Percentiles rank a stretch among this genome's conserved stretches.
These are phyloP conservation scores for Drosophila suzukii DNA, from an alignment of 1,140 invertebrate species.

Conservation along the genomic window DNA sequence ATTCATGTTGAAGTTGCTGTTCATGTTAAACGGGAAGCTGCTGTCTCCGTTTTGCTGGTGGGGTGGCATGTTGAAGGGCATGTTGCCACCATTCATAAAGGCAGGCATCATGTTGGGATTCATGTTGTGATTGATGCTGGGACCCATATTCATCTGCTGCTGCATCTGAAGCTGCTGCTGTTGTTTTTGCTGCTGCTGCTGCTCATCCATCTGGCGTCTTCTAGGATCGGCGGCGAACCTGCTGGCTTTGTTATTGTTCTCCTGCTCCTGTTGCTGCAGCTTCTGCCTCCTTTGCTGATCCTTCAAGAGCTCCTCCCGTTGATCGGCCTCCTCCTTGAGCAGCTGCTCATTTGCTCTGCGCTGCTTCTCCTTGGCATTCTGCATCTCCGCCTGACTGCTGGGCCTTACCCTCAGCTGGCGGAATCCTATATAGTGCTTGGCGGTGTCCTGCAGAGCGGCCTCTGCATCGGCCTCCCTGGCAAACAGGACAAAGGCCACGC, in stretches of 20 bases:
- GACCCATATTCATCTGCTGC: conserved; percentile 33
- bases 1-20: conserved; percentile 22
- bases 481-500: conserved; percentile 90
- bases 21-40: conserved; percentile 34
- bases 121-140: conserved; percentile 20
- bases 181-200: conserved; percentile 23
- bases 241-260: conserved; percentile 6
- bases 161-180: conserved; percentile 20
- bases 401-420: conserved; percentile 86
- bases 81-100: conserved; percentile 50
- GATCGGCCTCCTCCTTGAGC: conserved; percentile 74
- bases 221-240: conserved; percentile 37
- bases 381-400: conserved; percentile 86
- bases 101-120: conserved; percentile 26
- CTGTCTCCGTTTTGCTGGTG: conserved; percentile 38
- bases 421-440: conserved; percentile 86
- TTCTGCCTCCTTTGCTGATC: conserved; percentile 42
- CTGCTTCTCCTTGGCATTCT: conserved; percentile 85
- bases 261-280: conserved; percentile 22
- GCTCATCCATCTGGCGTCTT: conserved; percentile 28
- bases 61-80: conserved; percentile 58
- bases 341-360: conserved; percentile 83
- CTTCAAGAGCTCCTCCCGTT: conserved; percentile 49
- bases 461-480: conserved; percentile 88
- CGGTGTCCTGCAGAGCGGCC: conserved; percentile 86